Evolutionary conservation across 1,140 invertebrate species (phyloP).

Genomic region (Phenacoccus solenopsis): DNA sequence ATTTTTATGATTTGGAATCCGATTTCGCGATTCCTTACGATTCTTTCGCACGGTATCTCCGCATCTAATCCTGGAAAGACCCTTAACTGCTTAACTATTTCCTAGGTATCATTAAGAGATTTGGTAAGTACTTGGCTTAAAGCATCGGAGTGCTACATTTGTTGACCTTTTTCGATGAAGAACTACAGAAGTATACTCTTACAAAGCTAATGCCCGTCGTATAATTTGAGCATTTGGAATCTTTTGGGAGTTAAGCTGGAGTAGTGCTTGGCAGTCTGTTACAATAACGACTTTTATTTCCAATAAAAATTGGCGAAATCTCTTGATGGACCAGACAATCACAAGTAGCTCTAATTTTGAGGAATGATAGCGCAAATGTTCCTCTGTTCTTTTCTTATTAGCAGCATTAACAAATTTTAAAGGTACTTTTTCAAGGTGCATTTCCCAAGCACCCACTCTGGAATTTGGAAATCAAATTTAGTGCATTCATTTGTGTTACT

Average conservation of each 20-base stretch:
- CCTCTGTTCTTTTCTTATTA: neutral
- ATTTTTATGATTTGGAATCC: too few relatives aligned
- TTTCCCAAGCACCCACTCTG: too few relatives aligned
- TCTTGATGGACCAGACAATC: neutral
- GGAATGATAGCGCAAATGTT: neutral
- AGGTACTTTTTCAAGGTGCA: too few relatives aligned
- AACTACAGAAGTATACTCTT: slow-evolving; percentile 27
- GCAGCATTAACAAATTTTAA: neutral
- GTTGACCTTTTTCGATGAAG: slow-evolving; percentile 27
- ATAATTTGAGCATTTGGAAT: slow-evolving; percentile 28
- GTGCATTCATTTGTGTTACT: too few relatives aligned
- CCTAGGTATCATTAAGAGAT: neutral
- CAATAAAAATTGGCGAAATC: neutral
- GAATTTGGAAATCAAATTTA: too few relatives aligned
- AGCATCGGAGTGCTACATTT: slow-evolving; percentile 32
- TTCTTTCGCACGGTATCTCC: too few relatives aligned
- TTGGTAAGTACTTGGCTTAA: slow-evolving; percentile 26
- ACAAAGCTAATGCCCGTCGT: slow-evolving; percentile 30
- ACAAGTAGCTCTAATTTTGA: neutral
- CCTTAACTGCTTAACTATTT: too few relatives aligned
- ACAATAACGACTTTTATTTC: neutral
- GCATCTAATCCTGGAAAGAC: too few relatives aligned
- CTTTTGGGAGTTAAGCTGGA: neutral
- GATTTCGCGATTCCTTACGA: too few relatives aligned
- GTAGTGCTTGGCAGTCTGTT: neutral